phyloP scores from a whole-genome alignment of 53 echinoderm and acorn worm genomes.

The Paracentrotus lividus region DNA sequence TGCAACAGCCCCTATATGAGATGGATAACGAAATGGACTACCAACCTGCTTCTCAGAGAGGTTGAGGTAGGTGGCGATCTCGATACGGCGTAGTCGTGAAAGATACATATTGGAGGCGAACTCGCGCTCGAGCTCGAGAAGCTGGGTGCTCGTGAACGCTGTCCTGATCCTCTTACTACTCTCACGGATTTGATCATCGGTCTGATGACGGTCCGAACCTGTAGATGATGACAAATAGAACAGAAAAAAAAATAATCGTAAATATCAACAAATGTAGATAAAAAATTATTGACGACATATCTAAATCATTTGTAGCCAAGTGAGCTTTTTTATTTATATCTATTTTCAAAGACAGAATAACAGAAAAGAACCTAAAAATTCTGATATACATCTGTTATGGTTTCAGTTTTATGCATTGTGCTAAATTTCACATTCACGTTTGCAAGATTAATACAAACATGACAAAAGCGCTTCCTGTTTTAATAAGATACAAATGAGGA shows the following conservation, averaged over 20 bases:
- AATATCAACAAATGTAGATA: background rate
- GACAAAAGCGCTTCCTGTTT: too few relatives aligned
- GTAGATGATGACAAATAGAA: background rate
- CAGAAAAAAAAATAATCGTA: background rate
- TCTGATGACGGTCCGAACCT: slow-evolving; percentile 64
- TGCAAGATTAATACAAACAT: too few relatives aligned
- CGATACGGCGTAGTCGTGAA: slow-evolving; percentile 93
- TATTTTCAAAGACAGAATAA: too few relatives aligned
- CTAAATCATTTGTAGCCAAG: too few relatives aligned
- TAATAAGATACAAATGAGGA: too few relatives aligned
- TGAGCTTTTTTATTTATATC: too few relatives aligned
- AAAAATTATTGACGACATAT: too few relatives aligned
- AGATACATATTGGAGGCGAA: slow-evolving; percentile 99
- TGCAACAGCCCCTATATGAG: too few relatives aligned
- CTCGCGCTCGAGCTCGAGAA: slow-evolving; percentile 94
- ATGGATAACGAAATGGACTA: background rate
- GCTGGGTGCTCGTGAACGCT: slow-evolving; percentile 98
- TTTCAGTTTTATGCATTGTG: too few relatives aligned
- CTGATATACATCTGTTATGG: too few relatives aligned
- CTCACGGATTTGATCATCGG: slow-evolving; percentile 49
- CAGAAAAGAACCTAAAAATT: too few relatives aligned
- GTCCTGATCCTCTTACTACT: slow-evolving; percentile 96
- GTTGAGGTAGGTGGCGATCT: slow-evolving; percentile 98
- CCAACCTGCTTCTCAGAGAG: slow-evolving; percentile 91
- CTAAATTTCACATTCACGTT: too few relatives aligned